Evolutionary conservation across 2,888 invertebrate species (phyloP), one percentile per base, ranked within the genome.

Genomic region (Drosophila anceps): DNA sequence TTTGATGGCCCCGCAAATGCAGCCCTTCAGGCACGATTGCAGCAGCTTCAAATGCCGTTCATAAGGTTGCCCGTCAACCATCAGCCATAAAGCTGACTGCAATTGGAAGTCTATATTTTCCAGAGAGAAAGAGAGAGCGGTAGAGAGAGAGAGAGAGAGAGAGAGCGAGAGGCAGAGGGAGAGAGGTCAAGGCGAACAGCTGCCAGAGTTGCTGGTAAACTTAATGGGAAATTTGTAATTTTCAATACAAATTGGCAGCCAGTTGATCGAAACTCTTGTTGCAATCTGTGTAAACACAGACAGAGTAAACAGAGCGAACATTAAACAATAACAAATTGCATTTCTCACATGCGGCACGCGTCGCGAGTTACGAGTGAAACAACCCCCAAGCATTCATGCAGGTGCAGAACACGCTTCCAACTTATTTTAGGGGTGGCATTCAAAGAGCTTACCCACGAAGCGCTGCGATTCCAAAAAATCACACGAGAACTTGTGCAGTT

Each of bases 401-500:
- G 81, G 69, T 76, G 70, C 76, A 61, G 68, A n/a, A 18, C 66
- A 64, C 43, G 62, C 54, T 53, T 24, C 46, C 41, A 10, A 10
- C 18, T 12, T 24, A 12, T 8, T 20, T 68, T 69, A 60, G 67
- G 82, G 82, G 75, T 86, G 87, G 65, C 72, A 73, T 62, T 73
- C 55, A 18, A 63, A 33, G 67, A 69, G 82, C 82, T 84, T 87
- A 50, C 50, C 50, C 50, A 50, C 18, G 50, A 50, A 31, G 31
- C 85, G 65, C 79, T 78, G 68, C 55, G 27, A 13, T 31, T 43
- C n/a, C 27, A 79, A 84, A 86, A 85, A 90, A 91, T 91, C 91
- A 91, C 91, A 91, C 91, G 91, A 91, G 91, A 91, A 91, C 86
- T 55, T 63, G 63, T 74, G 64, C 90, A 90, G 86, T 82, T 86